phyloP scores from a whole-genome alignment of 2,888 invertebrate genomes.

The Sylvicola cinctus region DNA sequence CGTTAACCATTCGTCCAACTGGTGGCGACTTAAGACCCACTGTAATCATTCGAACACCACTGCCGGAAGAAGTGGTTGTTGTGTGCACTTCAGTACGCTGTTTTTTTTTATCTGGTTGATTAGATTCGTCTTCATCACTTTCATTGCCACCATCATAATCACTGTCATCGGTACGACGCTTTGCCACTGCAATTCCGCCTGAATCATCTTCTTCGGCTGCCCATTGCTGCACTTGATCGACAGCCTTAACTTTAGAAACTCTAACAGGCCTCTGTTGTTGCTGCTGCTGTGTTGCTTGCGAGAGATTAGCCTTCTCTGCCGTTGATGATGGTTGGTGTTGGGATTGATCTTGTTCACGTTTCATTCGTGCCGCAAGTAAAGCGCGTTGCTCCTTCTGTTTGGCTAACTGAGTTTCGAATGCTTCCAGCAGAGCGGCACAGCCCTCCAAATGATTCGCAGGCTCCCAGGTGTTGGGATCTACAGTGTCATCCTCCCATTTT shows the following conservation, averaged over 20 bases:
- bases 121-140: constrained; percentile 19
- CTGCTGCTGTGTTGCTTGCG: constrained; percentile 16
- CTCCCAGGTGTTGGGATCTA: constrained; percentile 74
- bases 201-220: constrained; percentile 39
- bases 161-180: constrained; percentile 28
- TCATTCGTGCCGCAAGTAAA: constrained; percentile 23
- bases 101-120: too few species aligned
- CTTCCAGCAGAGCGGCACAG: constrained; percentile 55
- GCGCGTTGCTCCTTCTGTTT: constrained; percentile 53
- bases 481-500: constrained; percentile 66
- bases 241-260: constrained; percentile 60
- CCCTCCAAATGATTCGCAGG: constrained; percentile 53
- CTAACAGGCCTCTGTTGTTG: constrained; percentile 37
- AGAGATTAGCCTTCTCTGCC: constrained; percentile 11
- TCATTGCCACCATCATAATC: constrained; percentile 28
- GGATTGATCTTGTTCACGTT: constrained; percentile 13
- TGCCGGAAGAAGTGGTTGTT: too few species aligned
- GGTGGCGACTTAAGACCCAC: background rate
- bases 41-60: constrained; percentile 3
- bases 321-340: constrained; percentile 9
- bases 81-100: too few species aligned
- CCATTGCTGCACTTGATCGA: constrained; percentile 72
- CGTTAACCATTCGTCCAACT: background rate
- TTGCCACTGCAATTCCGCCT: constrained; percentile 10
- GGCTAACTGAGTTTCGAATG: constrained; percentile 59